Evolutionary conservation across 2,888 invertebrate genomes (phyloP).

Genomic region (Luffia ferchaultella): DNA sequence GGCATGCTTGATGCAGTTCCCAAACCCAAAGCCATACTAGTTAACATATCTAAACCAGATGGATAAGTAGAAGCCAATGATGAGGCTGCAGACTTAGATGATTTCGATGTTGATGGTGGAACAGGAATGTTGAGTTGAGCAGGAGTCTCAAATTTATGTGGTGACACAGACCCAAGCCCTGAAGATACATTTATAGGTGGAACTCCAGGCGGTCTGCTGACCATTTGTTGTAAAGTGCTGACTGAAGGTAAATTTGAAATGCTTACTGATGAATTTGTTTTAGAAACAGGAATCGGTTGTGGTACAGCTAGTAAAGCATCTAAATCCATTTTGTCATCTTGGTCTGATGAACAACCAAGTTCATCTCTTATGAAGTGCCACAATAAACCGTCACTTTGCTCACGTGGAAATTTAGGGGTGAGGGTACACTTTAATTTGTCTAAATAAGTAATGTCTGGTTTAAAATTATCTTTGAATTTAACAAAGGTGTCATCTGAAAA

Average conservation of each 20-base stretch:
- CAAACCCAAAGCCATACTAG: constrained; percentile 58
- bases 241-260: constrained; percentile 56
- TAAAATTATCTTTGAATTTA: constrained; percentile 68
- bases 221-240: constrained; percentile 59
- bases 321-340: constrained; percentile 74
- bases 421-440: constrained; percentile 87
- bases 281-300: constrained; percentile 54
- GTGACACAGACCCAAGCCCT: constrained; percentile 50
- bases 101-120: constrained; percentile 64
- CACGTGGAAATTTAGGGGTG: constrained; percentile 82
- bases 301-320: constrained; percentile 67
- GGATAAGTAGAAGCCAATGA: constrained; percentile 59
- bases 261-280: constrained; percentile 40
- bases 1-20: constrained; percentile 45
- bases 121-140: constrained; percentile 66
- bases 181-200: constrained; percentile 57
- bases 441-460: constrained; percentile 77
- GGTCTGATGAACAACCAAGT: constrained; percentile 71
- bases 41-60: constrained; percentile 56
- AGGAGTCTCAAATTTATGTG: constrained; percentile 65
- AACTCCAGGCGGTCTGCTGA: constrained; percentile 55
- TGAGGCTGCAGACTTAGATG: constrained; percentile 62
- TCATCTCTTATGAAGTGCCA: constrained; percentile 84
- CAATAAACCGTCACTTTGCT: constrained; percentile 77
- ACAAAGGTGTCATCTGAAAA: constrained; percentile 48